These are phyloP conservation scores for Lanius ludovicianus DNA, from an alignment of 2,113 vertebrate genomes.

Conservation along the genomic window DNA sequence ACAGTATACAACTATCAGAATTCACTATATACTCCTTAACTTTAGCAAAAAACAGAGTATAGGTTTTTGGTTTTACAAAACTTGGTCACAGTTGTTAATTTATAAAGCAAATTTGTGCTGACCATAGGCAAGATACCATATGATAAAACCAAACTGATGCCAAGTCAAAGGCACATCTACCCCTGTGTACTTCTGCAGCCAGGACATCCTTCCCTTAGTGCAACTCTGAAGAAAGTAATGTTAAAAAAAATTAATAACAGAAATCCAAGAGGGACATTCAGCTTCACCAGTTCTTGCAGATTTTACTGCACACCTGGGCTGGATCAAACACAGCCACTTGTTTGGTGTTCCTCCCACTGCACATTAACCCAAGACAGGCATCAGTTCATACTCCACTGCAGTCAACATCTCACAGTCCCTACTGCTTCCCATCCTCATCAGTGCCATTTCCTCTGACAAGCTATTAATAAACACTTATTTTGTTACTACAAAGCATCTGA, in stretches of 20 bases:
- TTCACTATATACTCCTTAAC: not conserved
- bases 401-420: not conserved
- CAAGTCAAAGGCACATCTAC: not conserved
- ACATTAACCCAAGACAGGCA: not conserved
- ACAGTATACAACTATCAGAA: not conserved
- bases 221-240: not conserved
- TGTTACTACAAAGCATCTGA: not conserved
- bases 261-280: not conserved
- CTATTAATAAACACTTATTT: constrained; percentile 49
- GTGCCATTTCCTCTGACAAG: not conserved
- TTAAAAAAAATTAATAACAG: not conserved
- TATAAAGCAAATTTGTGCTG: not conserved
- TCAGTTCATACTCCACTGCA: not conserved
- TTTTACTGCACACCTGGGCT: not conserved
- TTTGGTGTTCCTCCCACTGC: not conserved
- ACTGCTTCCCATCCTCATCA: not conserved
- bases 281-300: not conserved
- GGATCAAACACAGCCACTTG: not conserved
- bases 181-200: not conserved
- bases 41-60: not conserved
- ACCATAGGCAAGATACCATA: not conserved
- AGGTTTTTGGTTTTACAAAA: not conserved
- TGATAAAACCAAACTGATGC: not conserved
- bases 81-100: not conserved
- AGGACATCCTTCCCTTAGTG: not conserved